Base-by-base conservation (phyloP, 2,113 vertebrate genomes). In the Saguinus midas region DNA sequence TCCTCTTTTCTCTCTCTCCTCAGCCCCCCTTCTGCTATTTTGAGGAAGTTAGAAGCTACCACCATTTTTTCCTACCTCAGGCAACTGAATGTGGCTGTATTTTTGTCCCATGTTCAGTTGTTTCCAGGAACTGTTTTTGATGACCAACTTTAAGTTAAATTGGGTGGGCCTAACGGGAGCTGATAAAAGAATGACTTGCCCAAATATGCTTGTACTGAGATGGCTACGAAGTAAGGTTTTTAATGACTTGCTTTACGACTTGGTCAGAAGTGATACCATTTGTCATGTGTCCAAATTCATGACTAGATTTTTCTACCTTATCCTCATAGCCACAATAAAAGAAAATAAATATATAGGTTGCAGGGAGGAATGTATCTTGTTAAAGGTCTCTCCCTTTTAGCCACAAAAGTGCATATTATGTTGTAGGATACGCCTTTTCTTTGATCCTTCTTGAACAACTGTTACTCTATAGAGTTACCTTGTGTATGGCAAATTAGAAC, bases 51-150 rank as follows among this genome's bases (percentile, higher is more conserved):
- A 35, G 96, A 88, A 88, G 84, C 75, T 58, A 48, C 55, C 52
- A 25, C 80, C 3, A 2, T 87, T 37, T 96, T 78, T 96, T 97
- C 95, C 98, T 89, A 94, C 75, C 25, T 95, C 52, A 8, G 40
- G 58, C 66, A 72, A 6, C 83, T 97, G 88, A 97, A n/a, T 96
- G 35, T 91, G 61, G 75, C 83, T 95, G 23, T 95, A 93, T 95
- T 96, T 96, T 95, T 95, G 50, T 95, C 23, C 64, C 73, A 2
- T 87, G 83, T 87, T 95, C 87, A 96, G 1, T 96, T 94, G 8
- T 97, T 98, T 98, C 95, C 79, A 48, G 14, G 96, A 97, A 94
- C 91, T 87, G 6, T 91, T 93, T 88, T 5, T 98, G 90, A 2
- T 85, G 96, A 94, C 95, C 82, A 83, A 80, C 88, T 97, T 66